phyloP scores from a whole-genome alignment of 2,888 invertebrate species.

The Parelbella ahira region DNA sequence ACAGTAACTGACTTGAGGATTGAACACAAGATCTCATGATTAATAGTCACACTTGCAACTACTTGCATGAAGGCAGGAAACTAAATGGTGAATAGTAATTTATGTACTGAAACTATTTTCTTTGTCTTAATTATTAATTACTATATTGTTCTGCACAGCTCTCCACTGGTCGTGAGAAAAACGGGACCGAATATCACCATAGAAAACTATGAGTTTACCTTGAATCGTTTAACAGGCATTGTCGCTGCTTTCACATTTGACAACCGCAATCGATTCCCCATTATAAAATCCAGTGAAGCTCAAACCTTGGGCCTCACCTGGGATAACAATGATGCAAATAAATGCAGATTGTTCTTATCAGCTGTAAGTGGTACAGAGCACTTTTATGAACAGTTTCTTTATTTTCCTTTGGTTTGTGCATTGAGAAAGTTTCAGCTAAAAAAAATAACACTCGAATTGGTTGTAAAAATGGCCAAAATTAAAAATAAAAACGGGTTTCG shows the following conservation, averaged over 20 bases:
- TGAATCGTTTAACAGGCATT: conserved; percentile 46
- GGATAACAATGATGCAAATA: conserved; percentile 37
- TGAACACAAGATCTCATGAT: too few species aligned
- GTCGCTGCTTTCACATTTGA: conserved; percentile 49
- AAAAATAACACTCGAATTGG: conserved; percentile 43
- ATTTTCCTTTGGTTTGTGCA: conserved; percentile 48
- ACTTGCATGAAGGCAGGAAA: too few species aligned
- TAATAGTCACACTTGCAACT: too few species aligned
- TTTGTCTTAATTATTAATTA: too few species aligned
- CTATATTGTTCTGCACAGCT: too few species aligned
- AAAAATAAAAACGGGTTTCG: conserved; percentile 42
- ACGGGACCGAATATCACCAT: conserved; percentile 40
- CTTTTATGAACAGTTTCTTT: conserved; percentile 47
- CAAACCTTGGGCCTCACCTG: conserved; percentile 42
- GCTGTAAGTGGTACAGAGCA: conserved; percentile 50
- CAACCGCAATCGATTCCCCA: conserved; percentile 42
- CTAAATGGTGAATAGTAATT: too few species aligned
- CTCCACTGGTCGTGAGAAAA: conserved; percentile 45
- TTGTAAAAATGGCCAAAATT: conserved; percentile 47
- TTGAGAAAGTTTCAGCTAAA: conserved; percentile 46
- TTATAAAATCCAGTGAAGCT: conserved; percentile 42
- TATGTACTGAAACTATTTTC: too few species aligned
- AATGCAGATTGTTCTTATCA: conserved; percentile 45
- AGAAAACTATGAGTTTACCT: conserved; percentile 48
- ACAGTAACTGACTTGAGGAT: too few species aligned